Conservation (phyloP, 2,888 invertebrate genomes). For the Drosophila antonietae region DNA sequence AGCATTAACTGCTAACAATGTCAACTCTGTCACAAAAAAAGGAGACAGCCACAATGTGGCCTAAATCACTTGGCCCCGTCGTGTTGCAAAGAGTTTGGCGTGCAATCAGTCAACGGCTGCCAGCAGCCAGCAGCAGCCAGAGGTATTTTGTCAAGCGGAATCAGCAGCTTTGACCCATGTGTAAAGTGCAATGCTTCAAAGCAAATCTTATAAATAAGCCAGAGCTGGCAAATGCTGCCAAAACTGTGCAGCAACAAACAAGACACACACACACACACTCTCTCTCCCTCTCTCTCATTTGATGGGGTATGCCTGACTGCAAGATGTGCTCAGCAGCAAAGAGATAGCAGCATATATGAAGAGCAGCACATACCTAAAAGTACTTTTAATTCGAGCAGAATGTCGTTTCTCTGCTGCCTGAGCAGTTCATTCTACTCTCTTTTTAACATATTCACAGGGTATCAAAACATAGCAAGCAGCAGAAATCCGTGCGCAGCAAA, state of each 20-base stretch:
- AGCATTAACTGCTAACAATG: slow-evolving; percentile 4
- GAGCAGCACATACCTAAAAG: too few species aligned
- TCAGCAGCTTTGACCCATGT: slow-evolving; percentile 70
- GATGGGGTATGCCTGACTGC: background rate
- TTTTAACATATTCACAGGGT: background rate
- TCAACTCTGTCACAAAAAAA: background rate
- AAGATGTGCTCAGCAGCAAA: background rate
- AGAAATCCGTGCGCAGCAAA: slow-evolving; percentile 50
- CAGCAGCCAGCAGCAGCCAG: slow-evolving; percentile 36
- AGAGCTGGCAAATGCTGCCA: slow-evolving; percentile 54
- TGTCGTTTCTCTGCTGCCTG: too few species aligned
- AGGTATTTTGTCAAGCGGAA: slow-evolving; percentile 67
- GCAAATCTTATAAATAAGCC: slow-evolving; percentile 76
- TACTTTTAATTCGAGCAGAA: background rate
- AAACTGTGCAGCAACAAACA: slow-evolving; percentile 28
- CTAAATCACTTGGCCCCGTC: slow-evolving; percentile 30
- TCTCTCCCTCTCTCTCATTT: too few species aligned
- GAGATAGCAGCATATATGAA: background rate
- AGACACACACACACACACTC: too few species aligned
- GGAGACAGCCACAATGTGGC: slow-evolving; percentile 37
- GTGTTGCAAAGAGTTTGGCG: slow-evolving; percentile 16
- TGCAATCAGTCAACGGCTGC: slow-evolving; percentile 64
- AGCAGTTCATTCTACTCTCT: background rate
- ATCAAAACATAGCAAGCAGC: slow-evolving; percentile 25
- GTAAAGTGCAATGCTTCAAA: slow-evolving; percentile 63